A percentile compares a stretch with the other conserved stretches of the same genome.
Evolutionary conservation across 2,113 vertebrate species (phyloP).

Genomic region (Corythornis cristatus): DNA sequence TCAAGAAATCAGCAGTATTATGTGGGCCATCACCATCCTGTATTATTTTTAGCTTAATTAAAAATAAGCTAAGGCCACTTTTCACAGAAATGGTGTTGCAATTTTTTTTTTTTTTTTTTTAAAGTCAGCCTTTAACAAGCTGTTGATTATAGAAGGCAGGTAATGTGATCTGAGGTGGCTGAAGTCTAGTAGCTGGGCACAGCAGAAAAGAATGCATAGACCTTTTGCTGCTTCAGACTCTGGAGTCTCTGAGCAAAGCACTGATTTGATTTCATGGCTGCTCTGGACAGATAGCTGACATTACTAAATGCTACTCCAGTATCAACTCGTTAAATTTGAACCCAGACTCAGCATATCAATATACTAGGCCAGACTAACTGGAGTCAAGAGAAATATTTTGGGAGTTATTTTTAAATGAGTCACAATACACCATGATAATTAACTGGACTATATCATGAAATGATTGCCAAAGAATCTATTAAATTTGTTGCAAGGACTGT

Average conservation of each 20-base stretch:
- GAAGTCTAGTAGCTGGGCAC: constrained; percentile 72
- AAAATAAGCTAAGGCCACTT: constrained; percentile 37
- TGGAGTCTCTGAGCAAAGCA: constrained; percentile 66
- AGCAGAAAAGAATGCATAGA: constrained; percentile 73
- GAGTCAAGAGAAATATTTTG: constrained; percentile 95
- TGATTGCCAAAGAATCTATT: constrained; percentile 38
- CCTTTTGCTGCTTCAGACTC: constrained; percentile 76
- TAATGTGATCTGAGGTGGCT: constrained; percentile 79
- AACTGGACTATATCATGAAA: constrained; percentile 80
- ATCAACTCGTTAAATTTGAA: constrained; percentile 95
- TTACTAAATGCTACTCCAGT: constrained; percentile 87
- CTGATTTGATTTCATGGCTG: constrained; percentile 80
- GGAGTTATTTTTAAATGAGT: constrained; percentile 92
- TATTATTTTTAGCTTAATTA: neutral
- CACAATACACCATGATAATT: constrained; percentile 85
- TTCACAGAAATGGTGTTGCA: constrained; percentile 8
- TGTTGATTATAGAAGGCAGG: constrained; percentile 77
- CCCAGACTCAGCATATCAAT: constrained; percentile 83
- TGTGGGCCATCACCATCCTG: neutral
- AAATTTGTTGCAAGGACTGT: neutral
- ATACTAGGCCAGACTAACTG: constrained; percentile 92
- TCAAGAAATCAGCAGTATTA: neutral
- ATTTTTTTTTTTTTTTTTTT: neutral
- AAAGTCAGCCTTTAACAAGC: constrained; percentile 78
- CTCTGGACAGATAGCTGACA: constrained; percentile 84